A percentile compares a stretch with the other conserved stretches of the same genome.
These are phyloP conservation scores for Drosophila auraria DNA, from an alignment of 1,140 invertebrate genomes.

Conservation along the genomic window DNA sequence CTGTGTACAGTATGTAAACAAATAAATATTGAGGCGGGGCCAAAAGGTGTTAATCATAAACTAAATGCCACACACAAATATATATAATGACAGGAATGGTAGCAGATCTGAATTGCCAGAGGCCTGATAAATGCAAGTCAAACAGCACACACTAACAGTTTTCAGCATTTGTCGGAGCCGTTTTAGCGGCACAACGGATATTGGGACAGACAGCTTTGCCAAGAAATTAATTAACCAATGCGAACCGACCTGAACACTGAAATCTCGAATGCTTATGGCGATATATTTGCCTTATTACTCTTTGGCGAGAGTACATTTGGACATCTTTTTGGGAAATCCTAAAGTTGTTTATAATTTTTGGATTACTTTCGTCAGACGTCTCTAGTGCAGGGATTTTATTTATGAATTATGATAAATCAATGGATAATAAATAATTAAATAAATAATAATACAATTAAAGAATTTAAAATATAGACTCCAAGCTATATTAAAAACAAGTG, in stretches of 20 bases:
- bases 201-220: slow-evolving; percentile 56
- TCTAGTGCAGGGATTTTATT: background rate
- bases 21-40: slow-evolving; percentile 70
- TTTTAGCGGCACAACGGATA: slow-evolving; percentile 24
- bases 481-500: no score
- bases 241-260: slow-evolving; percentile 37
- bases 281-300: slow-evolving; percentile 9
- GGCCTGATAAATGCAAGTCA: slow-evolving; percentile 50
- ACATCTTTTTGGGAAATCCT: slow-evolving; percentile 21
- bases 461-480: no score
- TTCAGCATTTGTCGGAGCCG: slow-evolving; percentile 18
- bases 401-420: no score
- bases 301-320: slow-evolving; percentile 9
- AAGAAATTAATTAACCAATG: slow-evolving; percentile 75
- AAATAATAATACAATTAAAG: no score
- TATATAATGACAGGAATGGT: slow-evolving; percentile 18
- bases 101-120: slow-evolving; percentile 39
- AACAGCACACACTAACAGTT: slow-evolving; percentile 20
- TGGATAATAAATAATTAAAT: no score
- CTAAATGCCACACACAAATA: slow-evolving; percentile 16
- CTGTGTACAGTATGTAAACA: slow-evolving; percentile 45
- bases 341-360: background rate
- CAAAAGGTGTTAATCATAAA: slow-evolving; percentile 70
- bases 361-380: background rate
- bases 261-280: slow-evolving; percentile 3